A percentile compares a stretch with the other conserved stretches of the same genome.
These are phyloP conservation scores for Troilus luridus DNA, from an alignment of 2,888 invertebrate genomes.

Conservation along the genomic window DNA sequence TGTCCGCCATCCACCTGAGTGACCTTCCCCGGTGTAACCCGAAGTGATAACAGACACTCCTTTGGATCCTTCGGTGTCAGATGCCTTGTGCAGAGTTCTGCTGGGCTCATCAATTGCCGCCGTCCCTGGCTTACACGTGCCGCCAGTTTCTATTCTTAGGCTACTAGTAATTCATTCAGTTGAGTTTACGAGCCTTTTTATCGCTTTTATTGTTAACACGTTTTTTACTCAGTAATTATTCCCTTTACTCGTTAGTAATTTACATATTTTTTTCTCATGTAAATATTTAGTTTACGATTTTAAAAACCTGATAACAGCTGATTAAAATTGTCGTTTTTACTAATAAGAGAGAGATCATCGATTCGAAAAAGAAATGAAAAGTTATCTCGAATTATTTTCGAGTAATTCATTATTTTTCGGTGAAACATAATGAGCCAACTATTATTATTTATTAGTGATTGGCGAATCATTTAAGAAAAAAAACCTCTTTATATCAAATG, in stretches of 20 bases:
- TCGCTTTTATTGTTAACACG: constrained; percentile 29
- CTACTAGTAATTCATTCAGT: not conserved
- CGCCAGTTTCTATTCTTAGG: not conserved
- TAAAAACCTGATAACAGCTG: too few species aligned
- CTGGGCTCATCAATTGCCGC: constrained; percentile 2
- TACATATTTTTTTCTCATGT: not conserved
- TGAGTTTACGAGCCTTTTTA: not conserved
- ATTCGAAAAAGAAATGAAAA: not conserved
- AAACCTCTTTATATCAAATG: too few species aligned
- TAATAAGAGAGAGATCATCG: not conserved
- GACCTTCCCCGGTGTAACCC: not conserved
- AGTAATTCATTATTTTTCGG: too few species aligned
- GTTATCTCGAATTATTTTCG: too few species aligned
- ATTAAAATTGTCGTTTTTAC: not conserved
- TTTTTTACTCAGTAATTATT: not conserved
- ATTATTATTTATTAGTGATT: too few species aligned
- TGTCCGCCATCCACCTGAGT: not conserved
- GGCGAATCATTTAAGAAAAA: too few species aligned
- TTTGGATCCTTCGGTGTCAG: not conserved
- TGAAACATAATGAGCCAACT: too few species aligned
- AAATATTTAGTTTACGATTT: not conserved
- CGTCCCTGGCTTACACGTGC: constrained; percentile 26
- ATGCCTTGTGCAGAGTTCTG: not conserved
- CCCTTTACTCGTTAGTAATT: not conserved
- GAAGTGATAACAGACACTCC: not conserved